Base-by-base conservation (phyloP, 1,140 invertebrate genomes). In the Chlorops oryzae region DNA sequence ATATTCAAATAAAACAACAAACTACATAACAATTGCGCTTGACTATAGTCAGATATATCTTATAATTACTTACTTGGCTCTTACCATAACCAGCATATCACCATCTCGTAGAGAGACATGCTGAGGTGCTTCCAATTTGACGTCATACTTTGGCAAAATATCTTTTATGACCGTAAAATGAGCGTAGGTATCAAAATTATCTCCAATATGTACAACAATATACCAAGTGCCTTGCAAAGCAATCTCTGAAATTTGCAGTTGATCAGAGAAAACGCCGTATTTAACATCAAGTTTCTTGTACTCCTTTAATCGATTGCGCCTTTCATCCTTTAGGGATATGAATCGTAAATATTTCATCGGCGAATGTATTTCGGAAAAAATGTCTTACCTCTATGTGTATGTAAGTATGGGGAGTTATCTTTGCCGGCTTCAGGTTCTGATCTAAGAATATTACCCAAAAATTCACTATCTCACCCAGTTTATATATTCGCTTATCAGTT, bases 401-500 rank as follows among this genome's bases (percentile, higher is more conserved):
- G 7, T 76, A 39, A 85, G 79, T 46, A 91, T 76, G 38, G 82
- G 83, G 58, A 85, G 80, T 64, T 88, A 91, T 64, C 82, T 39
- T 45, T 82, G 47, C 55, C 1, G 70, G 90, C 58, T 81, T 81
- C 22, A 94, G 68, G 58, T 85, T 79, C 5, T 86, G 82, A 69
- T 89, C 84, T 25, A 93, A 72, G 24, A 89, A 80, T 44, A 97
- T 75, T n/a, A 87, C 83, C 52, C 93, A 80, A 63, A 95, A 96
- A 62, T 86, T 80, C 20, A 97, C 81, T 50, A 80, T 83, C 59
- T 88, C 82, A 15, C 87, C 86, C 1, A 92, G 92, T 68, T 95
- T 90, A 69, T 97, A 98, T 48, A 96, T 86, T 2, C 88, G 83
- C 74, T 93, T 91, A 71, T 98, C 94, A 0, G 92, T 96, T 72